Conservation (phyloP, 2,888 invertebrate species). For the Tetrapedia diversipes region DNA sequence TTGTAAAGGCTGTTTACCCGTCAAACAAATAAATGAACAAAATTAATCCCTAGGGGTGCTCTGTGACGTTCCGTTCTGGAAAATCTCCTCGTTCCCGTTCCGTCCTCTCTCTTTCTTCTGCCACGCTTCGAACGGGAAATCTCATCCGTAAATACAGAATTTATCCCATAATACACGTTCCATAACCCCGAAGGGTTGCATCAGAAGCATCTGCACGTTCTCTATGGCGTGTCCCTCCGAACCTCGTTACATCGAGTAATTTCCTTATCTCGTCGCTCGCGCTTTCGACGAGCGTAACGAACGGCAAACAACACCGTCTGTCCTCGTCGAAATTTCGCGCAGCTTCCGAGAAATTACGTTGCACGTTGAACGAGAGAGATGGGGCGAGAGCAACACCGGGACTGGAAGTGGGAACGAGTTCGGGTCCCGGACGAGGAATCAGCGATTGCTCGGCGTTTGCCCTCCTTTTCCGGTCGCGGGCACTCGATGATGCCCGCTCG, state of each 20-base stretch:
- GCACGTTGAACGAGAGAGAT: background rate
- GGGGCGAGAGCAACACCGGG: background rate
- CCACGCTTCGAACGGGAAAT: background rate
- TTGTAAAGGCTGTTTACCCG: too few relatives aligned
- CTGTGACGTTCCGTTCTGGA: background rate
- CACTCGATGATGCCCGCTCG: slow-evolving; percentile 18
- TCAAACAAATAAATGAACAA: too few relatives aligned
- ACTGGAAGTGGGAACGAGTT: background rate
- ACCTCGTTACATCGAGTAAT: slow-evolving; percentile 47
- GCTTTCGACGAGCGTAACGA: slow-evolving; percentile 47
- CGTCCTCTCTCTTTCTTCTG: background rate
- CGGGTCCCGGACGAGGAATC: slow-evolving; percentile 42
- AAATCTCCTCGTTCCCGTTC: slow-evolving; percentile 18
- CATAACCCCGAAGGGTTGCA: slow-evolving; percentile 28
- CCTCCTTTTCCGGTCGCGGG: slow-evolving; percentile 61
- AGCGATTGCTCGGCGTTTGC: slow-evolving; percentile 70
- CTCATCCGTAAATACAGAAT: slow-evolving; percentile 9
- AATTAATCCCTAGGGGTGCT: too few relatives aligned
- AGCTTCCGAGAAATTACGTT: slow-evolving; percentile 58
- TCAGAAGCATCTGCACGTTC: slow-evolving; percentile 17
- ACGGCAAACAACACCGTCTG: slow-evolving; percentile 36
- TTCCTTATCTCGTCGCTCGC: slow-evolving; percentile 44
- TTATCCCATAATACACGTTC: slow-evolving; percentile 8
- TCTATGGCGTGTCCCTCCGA: slow-evolving; percentile 12
- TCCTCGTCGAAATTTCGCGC: slow-evolving; percentile 27